Conservation (phyloP, 35 echinoderm and acorn worm genomes). For the Apostichopus californicus region DNA sequence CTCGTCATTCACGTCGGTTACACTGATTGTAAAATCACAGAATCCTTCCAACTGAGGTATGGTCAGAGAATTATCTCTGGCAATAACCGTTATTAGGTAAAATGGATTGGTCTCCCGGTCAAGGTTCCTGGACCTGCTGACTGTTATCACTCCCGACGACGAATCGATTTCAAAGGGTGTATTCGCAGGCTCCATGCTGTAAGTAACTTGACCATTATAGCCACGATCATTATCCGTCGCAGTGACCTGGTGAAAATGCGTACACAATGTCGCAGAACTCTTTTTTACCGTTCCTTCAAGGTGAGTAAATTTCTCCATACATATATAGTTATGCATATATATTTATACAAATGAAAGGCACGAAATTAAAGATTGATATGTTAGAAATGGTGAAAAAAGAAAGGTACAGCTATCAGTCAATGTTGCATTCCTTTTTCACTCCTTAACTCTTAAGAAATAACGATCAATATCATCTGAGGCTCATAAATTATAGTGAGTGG, state of each 20-base stretch:
- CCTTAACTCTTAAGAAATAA: no score
- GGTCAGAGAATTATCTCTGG: neutral
- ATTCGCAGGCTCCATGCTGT: neutral
- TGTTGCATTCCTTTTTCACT: no score
- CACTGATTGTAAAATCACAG: constrained; percentile 16
- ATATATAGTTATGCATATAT: no score
- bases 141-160: constrained; percentile 11
- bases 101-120: constrained; percentile 15
- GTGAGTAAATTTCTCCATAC: no score
- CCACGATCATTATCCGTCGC: constrained; percentile 47
- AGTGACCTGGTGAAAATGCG: neutral
- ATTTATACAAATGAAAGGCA: no score
- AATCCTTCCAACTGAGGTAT: constrained; percentile 30
- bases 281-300: no score
- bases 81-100: constrained; percentile 13
- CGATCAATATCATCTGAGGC: no score
- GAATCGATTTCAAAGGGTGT: constrained; percentile 21
- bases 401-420: no score
- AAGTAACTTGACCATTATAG: constrained; percentile 23
- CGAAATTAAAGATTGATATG: no score
- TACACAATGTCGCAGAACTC: no score
- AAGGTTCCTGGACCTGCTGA: neutral
- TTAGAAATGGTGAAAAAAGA: no score
- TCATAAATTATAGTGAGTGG: no score
- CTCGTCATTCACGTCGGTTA: constrained; percentile 52